Evolutionary conservation across 2,113 vertebrate genomes (phyloP).

Genomic region (Pogona vitticeps): DNA sequence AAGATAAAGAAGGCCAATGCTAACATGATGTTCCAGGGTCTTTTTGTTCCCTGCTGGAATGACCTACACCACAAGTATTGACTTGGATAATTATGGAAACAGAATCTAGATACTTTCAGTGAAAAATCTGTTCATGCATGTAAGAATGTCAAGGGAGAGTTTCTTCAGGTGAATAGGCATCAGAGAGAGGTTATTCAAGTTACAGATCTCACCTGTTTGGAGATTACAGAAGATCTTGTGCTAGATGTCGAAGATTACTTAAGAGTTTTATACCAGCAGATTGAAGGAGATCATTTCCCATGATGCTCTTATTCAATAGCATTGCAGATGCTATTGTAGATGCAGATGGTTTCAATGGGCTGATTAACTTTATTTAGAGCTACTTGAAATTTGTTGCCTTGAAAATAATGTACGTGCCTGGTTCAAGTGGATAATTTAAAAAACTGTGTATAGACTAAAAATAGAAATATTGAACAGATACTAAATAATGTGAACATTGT

Average conservation of each 20-base stretch:
- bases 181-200: neutral
- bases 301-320: neutral
- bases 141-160: too few relatives aligned
- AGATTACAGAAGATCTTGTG: neutral
- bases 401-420: too few relatives aligned
- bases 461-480: constrained; percentile 5
- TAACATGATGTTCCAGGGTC: neutral
- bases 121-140: neutral
- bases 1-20: neutral
- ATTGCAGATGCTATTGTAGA: neutral
- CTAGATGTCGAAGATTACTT: neutral
- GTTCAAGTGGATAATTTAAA: neutral
- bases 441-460: neutral
- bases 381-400: neutral
- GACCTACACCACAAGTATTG: neutral
- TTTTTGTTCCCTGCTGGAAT: neutral
- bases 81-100: neutral
- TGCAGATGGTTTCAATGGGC: neutral
- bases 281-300: neutral
- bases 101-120: neutral
- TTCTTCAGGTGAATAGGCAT: neutral
- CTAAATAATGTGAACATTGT: neutral
- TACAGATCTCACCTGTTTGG: neutral
- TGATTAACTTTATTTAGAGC: neutral
- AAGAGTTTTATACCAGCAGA: neutral